Percentiles rank a stretch among this genome's conserved stretches.
phyloP scores from a whole-genome alignment of 23 tunicate genomes.

The Styela clava region DNA sequence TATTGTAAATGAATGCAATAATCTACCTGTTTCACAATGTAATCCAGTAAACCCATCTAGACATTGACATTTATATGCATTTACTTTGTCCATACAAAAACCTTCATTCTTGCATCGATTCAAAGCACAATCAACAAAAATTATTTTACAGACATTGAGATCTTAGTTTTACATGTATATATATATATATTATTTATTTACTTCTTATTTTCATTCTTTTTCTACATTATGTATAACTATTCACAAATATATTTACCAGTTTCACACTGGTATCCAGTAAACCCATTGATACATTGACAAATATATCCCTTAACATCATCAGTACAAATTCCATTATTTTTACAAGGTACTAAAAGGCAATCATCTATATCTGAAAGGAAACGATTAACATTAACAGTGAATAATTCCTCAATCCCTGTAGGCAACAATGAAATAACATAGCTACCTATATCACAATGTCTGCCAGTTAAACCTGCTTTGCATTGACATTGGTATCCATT shows the following conservation, averaged over 20 bases:
- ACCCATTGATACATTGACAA: conserved; percentile 36
- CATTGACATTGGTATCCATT: conserved; percentile 47
- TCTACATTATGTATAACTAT: too few relatives aligned
- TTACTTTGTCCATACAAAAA: conserved; percentile 6
- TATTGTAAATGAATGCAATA: too few relatives aligned
- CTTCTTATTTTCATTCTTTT: too few relatives aligned
- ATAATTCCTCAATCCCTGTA: neutral
- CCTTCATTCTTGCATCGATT: conserved; percentile 4
- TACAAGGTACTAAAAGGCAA: conserved; percentile 42
- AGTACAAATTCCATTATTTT: conserved; percentile 47
- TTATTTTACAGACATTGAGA: too few relatives aligned
- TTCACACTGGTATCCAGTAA: conserved; percentile 39
- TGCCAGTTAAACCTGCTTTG: conserved; percentile 49
- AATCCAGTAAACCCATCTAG: conserved; percentile 17
- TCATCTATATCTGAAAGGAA: conserved; percentile 6
- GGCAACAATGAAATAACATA: too few relatives aligned
- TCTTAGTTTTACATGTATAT: too few relatives aligned
- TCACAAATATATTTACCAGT: conserved; percentile 12
- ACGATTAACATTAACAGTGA: neutral
- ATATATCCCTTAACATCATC: neutral
- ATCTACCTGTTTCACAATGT: conserved; percentile 20
- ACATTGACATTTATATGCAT: conserved; percentile 22
- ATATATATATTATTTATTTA: too few relatives aligned
- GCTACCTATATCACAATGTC: conserved; percentile 31
- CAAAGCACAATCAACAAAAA: neutral